These are phyloP conservation scores for Brienomyrus longianalis DNA, from an alignment of 2,113 vertebrate species.

Conservation along the genomic window DNA sequence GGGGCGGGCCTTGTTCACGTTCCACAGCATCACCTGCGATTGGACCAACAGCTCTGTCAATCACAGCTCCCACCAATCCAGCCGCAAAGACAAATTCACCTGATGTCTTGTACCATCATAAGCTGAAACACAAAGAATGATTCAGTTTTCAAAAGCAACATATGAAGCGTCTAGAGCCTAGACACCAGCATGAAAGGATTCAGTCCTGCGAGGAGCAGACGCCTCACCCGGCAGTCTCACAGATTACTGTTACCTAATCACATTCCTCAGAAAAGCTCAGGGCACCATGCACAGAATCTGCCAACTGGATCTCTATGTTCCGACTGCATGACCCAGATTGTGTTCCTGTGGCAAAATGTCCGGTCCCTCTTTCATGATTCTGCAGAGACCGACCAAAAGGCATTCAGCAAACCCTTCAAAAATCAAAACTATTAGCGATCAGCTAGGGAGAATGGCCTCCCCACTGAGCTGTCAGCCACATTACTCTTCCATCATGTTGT, in stretches of 20 bases:
- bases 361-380: neutral
- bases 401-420: neutral
- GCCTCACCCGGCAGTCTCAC: neutral
- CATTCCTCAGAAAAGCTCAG: neutral
- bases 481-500: neutral
- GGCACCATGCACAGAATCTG: neutral
- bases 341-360: neutral
- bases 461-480: neutral
- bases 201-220: neutral
- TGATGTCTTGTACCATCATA: neutral
- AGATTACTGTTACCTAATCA: neutral
- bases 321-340: neutral
- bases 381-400: neutral
- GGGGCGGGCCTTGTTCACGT: conserved; percentile 81
- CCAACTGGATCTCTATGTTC: neutral
- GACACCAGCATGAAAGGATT: neutral
- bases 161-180: neutral
- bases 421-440: neutral
- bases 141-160: neutral
- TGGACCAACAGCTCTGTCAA: neutral
- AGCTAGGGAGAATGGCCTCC: neutral
- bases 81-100: neutral
- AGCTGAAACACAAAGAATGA: neutral
- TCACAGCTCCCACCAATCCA: neutral
- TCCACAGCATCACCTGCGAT: conserved; percentile 85